Percentiles rank a stretch among this genome's conserved stretches.
phyloP scores from a whole-genome alignment of 2,797 vertebrate species.

The Neostethus bicornis region DNA sequence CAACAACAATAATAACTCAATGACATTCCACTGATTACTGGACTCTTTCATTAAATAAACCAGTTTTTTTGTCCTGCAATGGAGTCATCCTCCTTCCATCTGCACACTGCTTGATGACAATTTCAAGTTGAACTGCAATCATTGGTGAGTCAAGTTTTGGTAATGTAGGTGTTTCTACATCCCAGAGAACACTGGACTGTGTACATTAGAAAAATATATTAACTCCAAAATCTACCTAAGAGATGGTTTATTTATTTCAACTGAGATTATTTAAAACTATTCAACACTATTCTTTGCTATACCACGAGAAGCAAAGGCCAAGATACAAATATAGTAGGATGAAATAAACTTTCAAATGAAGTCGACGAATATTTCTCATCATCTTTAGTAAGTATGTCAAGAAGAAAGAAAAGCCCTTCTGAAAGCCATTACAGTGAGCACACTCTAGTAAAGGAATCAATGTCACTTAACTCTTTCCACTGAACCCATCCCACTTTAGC shows the following conservation, averaged over 20 bases:
- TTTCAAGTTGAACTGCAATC: no score
- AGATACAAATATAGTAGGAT: constrained; percentile 26
- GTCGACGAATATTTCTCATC: constrained; percentile 14
- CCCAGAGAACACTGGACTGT: constrained; percentile 10
- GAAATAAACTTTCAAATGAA: constrained; percentile 43
- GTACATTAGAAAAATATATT: constrained; percentile 16
- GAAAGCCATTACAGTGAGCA: constrained; percentile 44
- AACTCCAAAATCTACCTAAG: constrained; percentile 22
- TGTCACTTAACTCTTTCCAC: constrained; percentile 60
- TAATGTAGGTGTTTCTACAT: no score
- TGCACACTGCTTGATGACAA: no score
- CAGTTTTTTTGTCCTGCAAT: no score
- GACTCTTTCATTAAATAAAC: no score
- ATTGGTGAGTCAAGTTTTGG: no score
- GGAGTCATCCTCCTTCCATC: no score
- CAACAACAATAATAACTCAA: no score
- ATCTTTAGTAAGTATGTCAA: constrained; percentile 17
- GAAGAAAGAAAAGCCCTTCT: constrained; percentile 39
- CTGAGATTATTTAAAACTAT: constrained; percentile 11
- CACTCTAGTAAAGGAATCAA: constrained; percentile 49
- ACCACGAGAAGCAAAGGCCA: constrained; percentile 41
- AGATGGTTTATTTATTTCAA: constrained; percentile 8
- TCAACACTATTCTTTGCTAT: constrained; percentile 2
- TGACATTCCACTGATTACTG: no score
- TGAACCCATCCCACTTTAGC: constrained; percentile 53